Base-by-base conservation (phyloP, 2,797 vertebrate genomes). In the Spizella passerina region DNA sequence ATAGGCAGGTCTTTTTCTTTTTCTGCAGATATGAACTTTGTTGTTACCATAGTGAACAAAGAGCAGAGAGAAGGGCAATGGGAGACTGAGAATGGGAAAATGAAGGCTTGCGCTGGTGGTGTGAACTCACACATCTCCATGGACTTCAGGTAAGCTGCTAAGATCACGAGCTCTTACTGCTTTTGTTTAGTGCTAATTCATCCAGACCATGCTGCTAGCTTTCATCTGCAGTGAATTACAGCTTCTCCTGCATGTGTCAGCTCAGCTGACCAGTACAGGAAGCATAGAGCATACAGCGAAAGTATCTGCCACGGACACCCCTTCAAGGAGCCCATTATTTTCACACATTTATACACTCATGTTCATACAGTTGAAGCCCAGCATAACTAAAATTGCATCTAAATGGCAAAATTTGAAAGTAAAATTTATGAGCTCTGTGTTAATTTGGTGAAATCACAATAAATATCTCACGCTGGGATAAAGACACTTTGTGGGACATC, bases 121-220 rank as follows among this genome's bases (percentile, higher is more conserved):
- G 23, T 4, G 43, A 72, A 8, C 11, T 60, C 53, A 23, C 21
- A n/a, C 9, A 44, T n/a, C 49, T 68, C 10, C 6, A 11, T 6
- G 3, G 46, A 8, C 11, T 76, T 61, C 50, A 71, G 17, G 26
- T 34, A 53, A 57, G 6, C 6, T 39, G 6, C 36, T 71, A 55
- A 65, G 24, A 34, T 59, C 3, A 22, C 0, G 0, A 56, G 16
- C 7, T 26, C 43, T 39, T 60, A 6, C 14, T 44, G 19, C 32
- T 72, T 63, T 60, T 80, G 10, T 55, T 81, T 55, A 32, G 26
- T 34, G 36, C 13, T 49, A 43, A n/a, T 12, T 38, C 18, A 14
- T 16, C 44, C 29, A 41, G 72, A 34, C 44, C 69, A 56, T 16
- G 12, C 39, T 82, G 13, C 22, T 60, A 69, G 9, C 26, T 47